Evolutionary conservation across 2,888 invertebrate genomes (phyloP), one percentile per base, ranked within the genome.

Genomic region (Panzeria rudis): DNA sequence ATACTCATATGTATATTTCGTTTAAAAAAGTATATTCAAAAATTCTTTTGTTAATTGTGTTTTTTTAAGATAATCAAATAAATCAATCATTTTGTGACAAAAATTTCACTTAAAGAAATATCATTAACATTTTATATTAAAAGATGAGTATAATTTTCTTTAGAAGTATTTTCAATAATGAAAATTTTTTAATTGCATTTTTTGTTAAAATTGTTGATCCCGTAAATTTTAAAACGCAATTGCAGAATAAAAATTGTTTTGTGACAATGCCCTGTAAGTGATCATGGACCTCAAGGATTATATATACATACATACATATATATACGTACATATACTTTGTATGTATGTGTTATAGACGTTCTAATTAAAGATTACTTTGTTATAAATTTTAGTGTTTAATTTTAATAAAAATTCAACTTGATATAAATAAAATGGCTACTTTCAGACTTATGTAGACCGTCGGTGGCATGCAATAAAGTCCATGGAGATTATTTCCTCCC

Each of bases 121-220:
- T 62, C 54, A 61, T 71, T 69, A 38, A 71, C 29, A 71, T 71
- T 64, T 79, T 62, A 62, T 52, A 50, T 35, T 54, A 35, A 47
- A n/a, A 17, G 2, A 17, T n/a, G 6, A 15, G 56, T 71, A 35
- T 35, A 7, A 38, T 38, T 61, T 56, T 52, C 11, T 13, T 7
- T 6, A 41, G 52, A 66, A 50, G 20, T 6, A 29, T 44, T 29
- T 29, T 6, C 4, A 64, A 47, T 13, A 50, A 35, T 20, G 8
- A 68, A 35, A 35, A 23, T 50, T n/a, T 71, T 71, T 50, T 35
- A 38, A 35, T 35, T 68, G 17, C 17, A 17, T 29, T 50, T n/a
- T 29, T 61, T 71, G 15, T 15, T 54, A 25, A 44, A 75, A 52
- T 61, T 50, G 0, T 23, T 17, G 5, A n/a, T n/a, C 0, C 11